Conservation (phyloP, 2,113 vertebrate species). For the Colossoma macropomum region DNA sequence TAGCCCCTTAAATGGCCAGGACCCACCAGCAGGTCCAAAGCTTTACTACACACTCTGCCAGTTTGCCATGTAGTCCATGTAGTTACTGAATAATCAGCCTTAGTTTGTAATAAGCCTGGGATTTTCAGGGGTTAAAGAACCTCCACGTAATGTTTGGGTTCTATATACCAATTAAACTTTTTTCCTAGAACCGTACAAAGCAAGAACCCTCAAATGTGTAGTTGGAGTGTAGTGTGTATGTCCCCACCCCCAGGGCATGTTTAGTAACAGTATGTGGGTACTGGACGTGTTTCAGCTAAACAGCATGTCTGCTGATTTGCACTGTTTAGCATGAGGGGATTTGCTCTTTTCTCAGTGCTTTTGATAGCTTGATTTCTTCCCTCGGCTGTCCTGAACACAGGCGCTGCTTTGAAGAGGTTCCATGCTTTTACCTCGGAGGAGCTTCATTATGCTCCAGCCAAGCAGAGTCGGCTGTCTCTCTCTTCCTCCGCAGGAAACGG, state of each 20-base stretch:
- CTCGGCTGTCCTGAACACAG: conserved; percentile 50
- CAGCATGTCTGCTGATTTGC: conserved; percentile 37
- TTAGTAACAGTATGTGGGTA: conserved; percentile 15
- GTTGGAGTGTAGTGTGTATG: neutral
- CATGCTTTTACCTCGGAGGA: conserved; percentile 56
- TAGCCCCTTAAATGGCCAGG: no score
- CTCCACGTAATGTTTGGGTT: no score
- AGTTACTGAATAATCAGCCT: no score
- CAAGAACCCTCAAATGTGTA: neutral
- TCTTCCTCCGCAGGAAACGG: conserved; percentile 56
- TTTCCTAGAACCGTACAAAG: neutral
- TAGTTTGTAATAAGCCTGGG: no score
- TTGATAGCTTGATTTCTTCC: conserved; percentile 47
- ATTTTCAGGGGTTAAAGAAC: no score
- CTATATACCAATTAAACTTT: no score
- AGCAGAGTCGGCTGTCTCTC: conserved; percentile 55
- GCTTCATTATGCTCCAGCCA: conserved; percentile 59
- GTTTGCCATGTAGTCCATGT: no score
- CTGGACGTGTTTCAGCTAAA: conserved; percentile 4
- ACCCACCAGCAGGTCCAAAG: no score
- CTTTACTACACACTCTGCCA: no score
- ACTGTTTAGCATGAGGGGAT: conserved; percentile 13
- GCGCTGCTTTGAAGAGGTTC: conserved; percentile 55
- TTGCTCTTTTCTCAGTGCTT: conserved; percentile 33
- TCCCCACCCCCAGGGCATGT: neutral